Evolutionary conservation across 1,140 invertebrate genomes (phyloP).

Genomic region (Polyergus mexicanus): DNA sequence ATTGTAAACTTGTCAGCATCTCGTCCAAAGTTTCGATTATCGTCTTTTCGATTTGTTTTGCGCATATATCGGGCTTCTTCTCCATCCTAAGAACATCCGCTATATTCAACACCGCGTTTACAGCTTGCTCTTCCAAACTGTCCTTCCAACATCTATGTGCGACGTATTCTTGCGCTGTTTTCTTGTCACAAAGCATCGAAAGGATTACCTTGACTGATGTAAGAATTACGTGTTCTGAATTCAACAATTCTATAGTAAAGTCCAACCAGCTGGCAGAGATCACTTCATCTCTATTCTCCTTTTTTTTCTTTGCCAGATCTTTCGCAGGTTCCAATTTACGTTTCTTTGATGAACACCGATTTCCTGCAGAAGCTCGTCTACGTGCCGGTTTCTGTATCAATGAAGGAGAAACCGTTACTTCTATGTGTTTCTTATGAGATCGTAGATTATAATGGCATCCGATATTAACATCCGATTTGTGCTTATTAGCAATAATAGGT

Average conservation of each 20-base stretch:
- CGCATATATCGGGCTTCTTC: slow-evolving; percentile 36
- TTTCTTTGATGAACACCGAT: background rate
- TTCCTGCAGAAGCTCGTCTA: slow-evolving; percentile 11
- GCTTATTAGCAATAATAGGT: background rate
- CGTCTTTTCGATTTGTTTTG: slow-evolving; percentile 26
- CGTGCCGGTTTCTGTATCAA: background rate
- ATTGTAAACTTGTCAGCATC: background rate
- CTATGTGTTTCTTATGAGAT: background rate
- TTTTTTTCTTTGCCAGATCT: background rate
- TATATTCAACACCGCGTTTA: slow-evolving; percentile 62
- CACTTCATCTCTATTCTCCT: background rate
- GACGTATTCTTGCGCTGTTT: slow-evolving; percentile 8
- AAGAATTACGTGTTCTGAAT: slow-evolving; percentile 7
- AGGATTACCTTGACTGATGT: slow-evolving; percentile 56
- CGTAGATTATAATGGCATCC: background rate
- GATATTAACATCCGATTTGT: too few species aligned
- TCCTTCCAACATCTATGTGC: slow-evolving; percentile 51
- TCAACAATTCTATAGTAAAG: slow-evolving; percentile 40
- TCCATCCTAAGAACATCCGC: slow-evolving; percentile 41
- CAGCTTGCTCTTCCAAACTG: slow-evolving; percentile 53
- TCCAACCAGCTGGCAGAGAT: slow-evolving; percentile 51
- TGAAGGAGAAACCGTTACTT: background rate
- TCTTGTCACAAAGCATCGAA: slow-evolving; percentile 17
- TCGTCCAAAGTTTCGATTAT: slow-evolving; percentile 27
- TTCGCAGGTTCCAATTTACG: background rate